phyloP scores from a whole-genome alignment of 2,797 vertebrate genomes.

The Acipenser ruthenus region DNA sequence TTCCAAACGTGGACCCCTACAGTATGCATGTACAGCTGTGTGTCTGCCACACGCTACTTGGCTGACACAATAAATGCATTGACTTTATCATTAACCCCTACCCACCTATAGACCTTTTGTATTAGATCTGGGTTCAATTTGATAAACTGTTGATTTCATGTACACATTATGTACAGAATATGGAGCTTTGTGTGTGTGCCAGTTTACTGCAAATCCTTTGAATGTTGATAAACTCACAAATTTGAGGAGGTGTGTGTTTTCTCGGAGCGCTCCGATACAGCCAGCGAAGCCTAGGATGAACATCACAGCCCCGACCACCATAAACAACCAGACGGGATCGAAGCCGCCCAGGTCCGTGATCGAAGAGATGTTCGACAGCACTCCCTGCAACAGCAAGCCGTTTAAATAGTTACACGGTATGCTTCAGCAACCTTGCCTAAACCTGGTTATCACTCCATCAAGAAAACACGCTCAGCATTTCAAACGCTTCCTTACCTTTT shows the following conservation, averaged over 20 bases:
- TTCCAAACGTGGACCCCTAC: too few species aligned
- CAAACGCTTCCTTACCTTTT: too few species aligned
- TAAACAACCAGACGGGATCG: slow-evolving; percentile 89
- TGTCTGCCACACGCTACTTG: neutral
- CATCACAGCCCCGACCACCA: slow-evolving; percentile 83
- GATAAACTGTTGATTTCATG: slow-evolving; percentile 11
- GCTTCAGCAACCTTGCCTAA: neutral
- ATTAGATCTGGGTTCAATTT: slow-evolving; percentile 44
- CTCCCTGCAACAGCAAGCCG: slow-evolving; percentile 54
- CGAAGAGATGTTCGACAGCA: slow-evolving; percentile 81
- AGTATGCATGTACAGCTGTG: too few species aligned
- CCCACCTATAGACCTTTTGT: slow-evolving; percentile 48
- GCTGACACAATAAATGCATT: slow-evolving; percentile 37
- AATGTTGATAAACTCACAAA: slow-evolving; percentile 64
- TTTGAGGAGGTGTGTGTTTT: slow-evolving; percentile 84
- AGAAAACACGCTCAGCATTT: too few species aligned
- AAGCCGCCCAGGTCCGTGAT: slow-evolving; percentile 87
- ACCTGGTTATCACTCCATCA: neutral
- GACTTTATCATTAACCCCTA: slow-evolving; percentile 30
- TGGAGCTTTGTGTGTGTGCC: too few species aligned
- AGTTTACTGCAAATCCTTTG: neutral
- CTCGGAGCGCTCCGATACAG: slow-evolving; percentile 81
- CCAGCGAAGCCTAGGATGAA: slow-evolving; percentile 85
- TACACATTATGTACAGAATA: too few species aligned
- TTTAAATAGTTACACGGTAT: neutral